Evolutionary conservation across 2,113 vertebrate genomes (phyloP), one percentile per base, ranked within the genome.

Genomic region (Onychostoma macrolepis): DNA sequence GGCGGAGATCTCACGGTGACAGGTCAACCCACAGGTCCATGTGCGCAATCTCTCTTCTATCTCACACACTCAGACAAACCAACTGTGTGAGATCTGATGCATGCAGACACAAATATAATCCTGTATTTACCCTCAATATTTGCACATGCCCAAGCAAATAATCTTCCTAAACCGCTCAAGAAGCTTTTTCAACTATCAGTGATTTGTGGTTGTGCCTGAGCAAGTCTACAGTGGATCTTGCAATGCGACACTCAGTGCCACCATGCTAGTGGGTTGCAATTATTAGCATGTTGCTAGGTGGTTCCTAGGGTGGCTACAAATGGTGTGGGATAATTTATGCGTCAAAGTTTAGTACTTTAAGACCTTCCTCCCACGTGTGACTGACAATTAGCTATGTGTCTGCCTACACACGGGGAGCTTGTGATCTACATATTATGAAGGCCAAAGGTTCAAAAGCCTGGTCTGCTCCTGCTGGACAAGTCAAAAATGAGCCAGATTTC

Each of bases 381-480:
- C 19, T 7, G 56, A 36, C 75, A 67, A 36, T 74, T 28, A 69
- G 75, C 33, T 30, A 15, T 13, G 43, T 50, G 38, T 36, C 56
- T 12, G 19, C 28, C 28, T 30, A 50, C 21, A 8, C 41, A 5
- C 26, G 2, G 4, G 28, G 21, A 26, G 15, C 10, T 24, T 38
- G 19, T 72, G 33, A 72, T 72, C 69, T 38, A 2, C 69, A 30
- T 65, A 48, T 45, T 45, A 65, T n/a, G 65, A 24, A 77, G 10
- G 53, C 11, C 53, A 77, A 85, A 48, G 58, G 43, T 33, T 72
- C 74, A 79, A 79, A 67, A n/a, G 28, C 63, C 78, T 30, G 43
- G 26, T 53, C 26, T 17, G n/a, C 26, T 58, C 4, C 53, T 17
- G 21, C 30, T 38, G 9, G 10, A 80, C 30, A 58, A 38, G 69